phyloP scores from a whole-genome alignment of 2,113 vertebrate species.

The Perca fluviatilis region DNA sequence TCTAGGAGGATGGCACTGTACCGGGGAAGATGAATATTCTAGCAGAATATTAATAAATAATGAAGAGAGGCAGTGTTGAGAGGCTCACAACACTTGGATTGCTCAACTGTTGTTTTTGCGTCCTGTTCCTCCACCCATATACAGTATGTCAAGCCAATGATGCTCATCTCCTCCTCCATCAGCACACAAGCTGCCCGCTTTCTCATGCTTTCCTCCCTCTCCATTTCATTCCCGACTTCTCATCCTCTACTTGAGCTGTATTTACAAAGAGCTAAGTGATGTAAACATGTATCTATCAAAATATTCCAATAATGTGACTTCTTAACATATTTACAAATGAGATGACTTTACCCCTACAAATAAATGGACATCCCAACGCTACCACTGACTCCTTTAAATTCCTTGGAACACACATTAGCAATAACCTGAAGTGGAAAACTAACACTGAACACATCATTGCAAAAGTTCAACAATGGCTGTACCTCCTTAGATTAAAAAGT shows the following conservation, averaged over 20 bases:
- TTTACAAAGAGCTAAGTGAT: background rate
- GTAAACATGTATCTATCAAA: background rate
- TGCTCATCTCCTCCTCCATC: slow-evolving; percentile 21
- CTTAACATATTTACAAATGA: background rate
- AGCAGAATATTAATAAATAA: slow-evolving; percentile 71
- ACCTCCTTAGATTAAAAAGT: too few relatives aligned
- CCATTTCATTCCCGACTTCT: background rate
- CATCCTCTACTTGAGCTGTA: background rate
- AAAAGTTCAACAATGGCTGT: too few relatives aligned
- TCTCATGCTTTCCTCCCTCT: background rate
- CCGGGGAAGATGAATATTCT: slow-evolving; percentile 65
- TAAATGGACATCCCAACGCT: too few relatives aligned
- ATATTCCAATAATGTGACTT: background rate
- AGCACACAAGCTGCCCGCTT: slow-evolving; percentile 24
- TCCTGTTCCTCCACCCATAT: slow-evolving; percentile 30
- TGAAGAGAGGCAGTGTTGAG: slow-evolving; percentile 56
- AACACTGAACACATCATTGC: too few relatives aligned
- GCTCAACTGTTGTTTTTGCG: slow-evolving; percentile 49
- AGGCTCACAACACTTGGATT: slow-evolving; percentile 44
- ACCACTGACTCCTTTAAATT: too few relatives aligned
- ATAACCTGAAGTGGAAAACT: too few relatives aligned
- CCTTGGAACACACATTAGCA: too few relatives aligned
- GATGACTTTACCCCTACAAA: too few relatives aligned
- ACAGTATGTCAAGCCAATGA: slow-evolving; percentile 27
- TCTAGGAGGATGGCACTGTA: slow-evolving; percentile 41